phyloP scores from a whole-genome alignment of 2,888 invertebrate species.

The Aplocera efformata region DNA sequence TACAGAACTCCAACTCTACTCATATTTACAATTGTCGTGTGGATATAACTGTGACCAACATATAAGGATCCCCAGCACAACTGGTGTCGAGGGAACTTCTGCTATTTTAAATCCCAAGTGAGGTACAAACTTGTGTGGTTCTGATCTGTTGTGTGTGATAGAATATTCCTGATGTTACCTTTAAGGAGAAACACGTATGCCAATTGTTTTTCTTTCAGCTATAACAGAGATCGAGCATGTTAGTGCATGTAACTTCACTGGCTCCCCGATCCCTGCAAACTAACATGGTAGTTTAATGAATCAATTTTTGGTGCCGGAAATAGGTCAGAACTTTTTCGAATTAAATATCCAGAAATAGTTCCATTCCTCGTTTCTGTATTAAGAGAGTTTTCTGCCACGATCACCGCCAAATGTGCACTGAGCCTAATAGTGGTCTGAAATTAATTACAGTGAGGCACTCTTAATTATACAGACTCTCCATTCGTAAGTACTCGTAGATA shows the following conservation, averaged over 20 bases:
- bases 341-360: no score
- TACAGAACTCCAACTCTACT: conserved; percentile 23
- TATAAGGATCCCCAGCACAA: conserved; percentile 1
- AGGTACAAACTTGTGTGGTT: no score
- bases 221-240: no score
- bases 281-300: conserved; percentile 1
- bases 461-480: conserved; percentile 30
- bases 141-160: no score
- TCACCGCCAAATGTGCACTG: conserved; percentile 11
- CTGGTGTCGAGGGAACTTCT: not conserved
- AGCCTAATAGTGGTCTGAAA: conserved; percentile 21
- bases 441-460: conserved; percentile 26
- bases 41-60: conserved; percentile 4
- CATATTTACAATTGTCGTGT: conserved; percentile 32
- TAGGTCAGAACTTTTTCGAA: not conserved
- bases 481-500: conserved; percentile 6
- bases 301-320: not conserved
- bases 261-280: no score
- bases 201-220: no score
- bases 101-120: no score
- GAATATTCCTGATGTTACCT: no score
- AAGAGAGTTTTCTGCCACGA: not conserved
- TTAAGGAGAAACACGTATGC: no score
- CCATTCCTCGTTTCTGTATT: no score
- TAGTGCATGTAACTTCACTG: no score